These are phyloP conservation scores for Bettongia penicillata DNA, from an alignment of 2,113 vertebrate species.

Conservation along the genomic window DNA sequence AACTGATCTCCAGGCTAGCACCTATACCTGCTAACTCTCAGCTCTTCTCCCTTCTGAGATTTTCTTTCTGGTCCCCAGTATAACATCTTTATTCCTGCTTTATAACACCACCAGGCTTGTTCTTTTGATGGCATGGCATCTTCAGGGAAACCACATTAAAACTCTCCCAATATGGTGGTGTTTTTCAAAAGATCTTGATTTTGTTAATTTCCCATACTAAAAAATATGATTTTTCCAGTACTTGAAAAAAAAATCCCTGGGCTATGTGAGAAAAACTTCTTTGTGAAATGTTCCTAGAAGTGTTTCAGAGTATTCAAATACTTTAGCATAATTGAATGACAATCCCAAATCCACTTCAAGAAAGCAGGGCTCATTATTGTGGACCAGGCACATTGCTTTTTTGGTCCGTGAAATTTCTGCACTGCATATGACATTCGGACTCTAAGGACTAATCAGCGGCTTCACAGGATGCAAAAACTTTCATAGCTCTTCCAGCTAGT, in stretches of 20 bases:
- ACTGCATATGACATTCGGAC: not conserved
- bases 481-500: not conserved
- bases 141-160: not conserved
- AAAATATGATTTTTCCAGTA: not conserved
- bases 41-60: not conserved
- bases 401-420: not conserved
- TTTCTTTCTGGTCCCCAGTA: not conserved
- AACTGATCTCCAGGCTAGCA: not conserved
- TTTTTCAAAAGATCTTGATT: not conserved
- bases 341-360: not conserved
- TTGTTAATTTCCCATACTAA: not conserved
- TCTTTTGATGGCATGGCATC: not conserved
- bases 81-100: not conserved
- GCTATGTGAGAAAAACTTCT: not conserved
- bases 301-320: not conserved
- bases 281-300: not conserved
- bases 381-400: not conserved
- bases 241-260: not conserved
- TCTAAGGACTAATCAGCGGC: not conserved
- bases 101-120: not conserved
- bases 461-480: not conserved
- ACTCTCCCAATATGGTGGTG: not conserved
- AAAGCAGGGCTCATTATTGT: not conserved
- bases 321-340: not conserved
- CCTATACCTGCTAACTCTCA: not conserved